A percentile compares a stretch with the other conserved stretches of the same genome.
These are phyloP conservation scores for Notodonta dromedarius DNA, from an alignment of 2,888 invertebrate species.

Conservation along the genomic window DNA sequence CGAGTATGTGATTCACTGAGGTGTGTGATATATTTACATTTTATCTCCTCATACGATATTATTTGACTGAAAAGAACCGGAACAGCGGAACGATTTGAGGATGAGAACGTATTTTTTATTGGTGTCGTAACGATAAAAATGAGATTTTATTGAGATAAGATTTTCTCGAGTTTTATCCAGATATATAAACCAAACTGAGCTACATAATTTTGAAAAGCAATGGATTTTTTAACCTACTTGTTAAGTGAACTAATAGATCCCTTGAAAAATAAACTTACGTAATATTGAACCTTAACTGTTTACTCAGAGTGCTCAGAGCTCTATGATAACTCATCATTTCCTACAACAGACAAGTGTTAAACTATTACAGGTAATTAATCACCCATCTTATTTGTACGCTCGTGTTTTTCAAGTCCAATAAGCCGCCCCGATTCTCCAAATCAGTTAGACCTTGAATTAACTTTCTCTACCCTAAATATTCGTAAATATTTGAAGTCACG, in stretches of 20 bases:
- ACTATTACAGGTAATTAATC: too few relatives aligned
- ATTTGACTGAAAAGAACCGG: slow-evolving; percentile 39
- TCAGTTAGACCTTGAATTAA: slow-evolving; percentile 30
- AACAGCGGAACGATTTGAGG: slow-evolving; percentile 33
- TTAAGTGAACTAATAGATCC: too few relatives aligned
- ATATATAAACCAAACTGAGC: not conserved
- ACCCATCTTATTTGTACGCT: too few relatives aligned
- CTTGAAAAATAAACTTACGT: too few relatives aligned
- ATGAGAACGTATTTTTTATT: slow-evolving; percentile 19
- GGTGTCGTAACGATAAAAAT: not conserved
- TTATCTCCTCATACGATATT: slow-evolving; percentile 41
- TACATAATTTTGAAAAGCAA: too few relatives aligned
- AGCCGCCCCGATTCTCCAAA: not conserved
- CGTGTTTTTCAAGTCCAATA: not conserved
- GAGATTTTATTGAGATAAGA: not conserved
- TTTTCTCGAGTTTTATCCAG: slow-evolving; percentile 4
- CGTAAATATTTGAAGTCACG: slow-evolving; percentile 47
- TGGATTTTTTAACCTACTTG: too few relatives aligned
- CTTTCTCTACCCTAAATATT: slow-evolving; percentile 28
- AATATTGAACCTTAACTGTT: too few relatives aligned
- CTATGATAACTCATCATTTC: too few relatives aligned
- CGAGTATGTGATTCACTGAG: slow-evolving; percentile 50
- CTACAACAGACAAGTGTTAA: too few relatives aligned
- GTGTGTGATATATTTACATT: slow-evolving; percentile 59
- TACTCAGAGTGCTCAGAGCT: too few relatives aligned